Evolutionary conservation across 2,888 invertebrate genomes (phyloP), one percentile per base, ranked within the genome.

Genomic region (Tridacna crocea): DNA sequence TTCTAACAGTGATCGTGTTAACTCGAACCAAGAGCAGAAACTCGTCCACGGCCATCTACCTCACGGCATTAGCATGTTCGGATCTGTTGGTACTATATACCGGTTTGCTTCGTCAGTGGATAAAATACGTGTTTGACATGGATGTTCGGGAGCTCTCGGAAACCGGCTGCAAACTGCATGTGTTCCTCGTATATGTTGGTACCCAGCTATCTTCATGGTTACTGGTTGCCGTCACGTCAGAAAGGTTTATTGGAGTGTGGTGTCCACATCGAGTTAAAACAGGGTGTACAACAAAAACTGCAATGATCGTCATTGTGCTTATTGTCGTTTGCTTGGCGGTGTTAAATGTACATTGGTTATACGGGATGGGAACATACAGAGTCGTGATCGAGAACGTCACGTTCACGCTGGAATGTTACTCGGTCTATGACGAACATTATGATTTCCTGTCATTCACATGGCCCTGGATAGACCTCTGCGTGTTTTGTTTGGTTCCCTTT

Each of bases 161-260:
- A 6, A 36, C 73, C 4, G 84, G 79, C 6, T 91, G 91, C 63
- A 89, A 91, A 82, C 47, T 91, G 8, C 88, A 92, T 79, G 72
- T 85, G 4, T 90, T 88, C 79, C 24, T 91, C 63, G 89, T 90
- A 24, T 92, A 92, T 74, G 81, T 85, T 26, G 82, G 88, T 12
- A 82, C 90, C 8, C 89, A 92, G 72, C 79, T 88, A 17, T 91
- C 91, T 8, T 90, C 90, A 0, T 92, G 92, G 92, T 77, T 92
- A 3, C 87, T 92, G 19, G 91, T 91, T 47, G 89, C 91, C 36
- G 90, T 92, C 65, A 92, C 92, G 19, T 79, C 87, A 19, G 92
- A 92, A 76, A 75, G 92, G 19, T 87, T 90, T 26, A 75, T 92
- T 11, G 89, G 90, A 11, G 91, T 92, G n/a, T 90, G 88, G 83